A percentile compares a stretch with the other conserved stretches of the same genome.
These are phyloP conservation scores for Sinhomidia bicolor DNA, from an alignment of 2,888 invertebrate species.

Conservation along the genomic window DNA sequence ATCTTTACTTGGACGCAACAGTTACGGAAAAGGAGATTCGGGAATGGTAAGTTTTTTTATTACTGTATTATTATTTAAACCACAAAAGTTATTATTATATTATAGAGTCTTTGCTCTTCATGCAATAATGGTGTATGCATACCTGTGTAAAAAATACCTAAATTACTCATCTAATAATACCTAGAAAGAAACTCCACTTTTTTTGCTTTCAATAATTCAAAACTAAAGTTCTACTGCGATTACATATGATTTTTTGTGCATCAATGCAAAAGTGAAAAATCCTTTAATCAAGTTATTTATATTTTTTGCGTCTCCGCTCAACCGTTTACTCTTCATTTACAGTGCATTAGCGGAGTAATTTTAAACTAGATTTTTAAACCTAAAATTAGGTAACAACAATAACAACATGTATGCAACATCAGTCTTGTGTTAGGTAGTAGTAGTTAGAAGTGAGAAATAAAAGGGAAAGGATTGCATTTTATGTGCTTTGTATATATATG, in stretches of 20 bases:
- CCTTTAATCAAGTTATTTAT: background rate
- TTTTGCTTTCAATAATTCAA: no score
- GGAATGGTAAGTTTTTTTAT: conserved; percentile 81
- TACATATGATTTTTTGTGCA: conserved; percentile 24
- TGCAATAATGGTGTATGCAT: no score
- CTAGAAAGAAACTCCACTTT: no score
- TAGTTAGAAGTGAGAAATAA: no score
- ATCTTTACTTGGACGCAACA: conserved; percentile 79
- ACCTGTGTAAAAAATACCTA: no score
- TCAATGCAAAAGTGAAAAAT: background rate
- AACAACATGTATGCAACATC: background rate
- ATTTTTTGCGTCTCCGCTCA: background rate
- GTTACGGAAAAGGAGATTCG: conserved; percentile 83
- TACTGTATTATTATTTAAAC: conserved; percentile 81
- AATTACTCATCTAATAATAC: no score
- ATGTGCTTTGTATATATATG: no score
- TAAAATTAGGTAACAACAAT: background rate
- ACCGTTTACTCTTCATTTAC: background rate
- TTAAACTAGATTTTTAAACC: background rate
- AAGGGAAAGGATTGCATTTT: no score
- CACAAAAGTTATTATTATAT: conserved; percentile 87
- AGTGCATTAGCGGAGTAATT: conserved; percentile 6
- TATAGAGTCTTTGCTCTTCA: no score
- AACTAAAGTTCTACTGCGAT: background rate
- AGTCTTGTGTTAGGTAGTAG: no score